These are phyloP conservation scores for Allolobophora icterica DNA, from an alignment of 2,888 invertebrate genomes.

Conservation along the genomic window DNA sequence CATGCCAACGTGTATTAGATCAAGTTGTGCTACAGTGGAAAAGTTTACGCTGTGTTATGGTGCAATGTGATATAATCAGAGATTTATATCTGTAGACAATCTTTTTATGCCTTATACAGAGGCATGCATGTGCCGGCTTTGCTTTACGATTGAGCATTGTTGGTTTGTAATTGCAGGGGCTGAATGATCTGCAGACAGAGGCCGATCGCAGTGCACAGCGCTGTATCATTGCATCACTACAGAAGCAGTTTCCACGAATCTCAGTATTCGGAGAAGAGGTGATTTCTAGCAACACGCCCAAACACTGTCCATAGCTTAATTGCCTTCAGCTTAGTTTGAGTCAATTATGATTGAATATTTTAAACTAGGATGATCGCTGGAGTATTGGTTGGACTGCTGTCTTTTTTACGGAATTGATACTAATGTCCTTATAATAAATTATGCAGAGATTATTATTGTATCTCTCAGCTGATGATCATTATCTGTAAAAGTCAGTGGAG, in stretches of 20 bases:
- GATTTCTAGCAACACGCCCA: neutral
- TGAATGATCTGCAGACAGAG: constrained; percentile 95
- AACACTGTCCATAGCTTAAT: neutral
- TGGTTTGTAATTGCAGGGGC: constrained; percentile 64
- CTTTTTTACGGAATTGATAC: too few relatives aligned
- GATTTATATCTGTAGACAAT: too few relatives aligned
- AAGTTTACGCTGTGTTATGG: too few relatives aligned
- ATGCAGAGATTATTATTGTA: neutral
- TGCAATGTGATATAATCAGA: too few relatives aligned
- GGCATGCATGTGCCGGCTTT: too few relatives aligned
- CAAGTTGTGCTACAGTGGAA: too few relatives aligned
- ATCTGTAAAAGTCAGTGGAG: neutral
- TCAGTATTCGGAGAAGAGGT: constrained; percentile 77
- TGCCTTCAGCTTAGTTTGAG: neutral
- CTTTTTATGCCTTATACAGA: too few relatives aligned
- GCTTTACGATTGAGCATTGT: neutral
- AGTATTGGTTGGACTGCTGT: too few relatives aligned
- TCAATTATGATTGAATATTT: neutral
- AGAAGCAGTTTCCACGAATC: constrained; percentile 77
- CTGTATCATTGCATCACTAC: constrained; percentile 87
- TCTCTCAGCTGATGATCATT: neutral
- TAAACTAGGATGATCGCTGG: neutral
- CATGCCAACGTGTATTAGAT: too few relatives aligned
- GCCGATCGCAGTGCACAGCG: constrained; percentile 93
- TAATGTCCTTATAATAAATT: neutral